Evolutionary conservation across 1,140 invertebrate species (phyloP).

Genomic region (Drosophila miranda): DNA sequence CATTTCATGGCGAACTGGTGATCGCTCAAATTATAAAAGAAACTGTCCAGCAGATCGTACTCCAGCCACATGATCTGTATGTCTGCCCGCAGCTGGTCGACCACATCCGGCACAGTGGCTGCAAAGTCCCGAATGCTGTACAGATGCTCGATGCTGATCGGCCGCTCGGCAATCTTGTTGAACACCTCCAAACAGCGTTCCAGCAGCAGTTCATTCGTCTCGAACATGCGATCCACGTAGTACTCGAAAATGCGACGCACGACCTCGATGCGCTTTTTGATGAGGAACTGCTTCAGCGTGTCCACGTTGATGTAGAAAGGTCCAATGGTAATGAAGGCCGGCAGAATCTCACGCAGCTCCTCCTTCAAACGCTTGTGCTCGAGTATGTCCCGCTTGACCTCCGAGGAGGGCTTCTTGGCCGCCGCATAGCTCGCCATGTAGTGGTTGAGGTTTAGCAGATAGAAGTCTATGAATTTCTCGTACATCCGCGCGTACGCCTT

Average conservation of each 20-base stretch:
- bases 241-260: slow-evolving; percentile 71
- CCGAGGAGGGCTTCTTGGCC: slow-evolving; percentile 49
- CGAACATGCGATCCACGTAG: slow-evolving; percentile 76
- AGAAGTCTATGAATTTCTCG: slow-evolving; percentile 71
- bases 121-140: slow-evolving; percentile 69
- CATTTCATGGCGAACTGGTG: slow-evolving; percentile 78
- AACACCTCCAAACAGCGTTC: slow-evolving; percentile 59
- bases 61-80: slow-evolving; percentile 80
- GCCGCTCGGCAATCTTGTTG: slow-evolving; percentile 54
- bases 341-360: slow-evolving; percentile 65
- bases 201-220: slow-evolving; percentile 57
- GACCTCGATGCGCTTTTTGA: slow-evolving; percentile 70
- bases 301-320: slow-evolving; percentile 75
- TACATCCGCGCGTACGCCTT: slow-evolving; percentile 55
- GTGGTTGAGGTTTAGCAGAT: slow-evolving; percentile 41
- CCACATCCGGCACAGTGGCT: slow-evolving; percentile 56
- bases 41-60: slow-evolving; percentile 75
- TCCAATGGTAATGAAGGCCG: slow-evolving; percentile 68
- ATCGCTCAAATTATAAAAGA: slow-evolving; percentile 76
- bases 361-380: slow-evolving; percentile 71
- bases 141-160: slow-evolving; percentile 72
- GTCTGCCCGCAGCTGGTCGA: slow-evolving; percentile 58
- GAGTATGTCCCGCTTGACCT: slow-evolving; percentile 70
- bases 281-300: slow-evolving; percentile 63
- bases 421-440: slow-evolving; percentile 62